Base-by-base conservation (phyloP, 2,797 vertebrate species). In the Enteromius thamalakanensis region DNA sequence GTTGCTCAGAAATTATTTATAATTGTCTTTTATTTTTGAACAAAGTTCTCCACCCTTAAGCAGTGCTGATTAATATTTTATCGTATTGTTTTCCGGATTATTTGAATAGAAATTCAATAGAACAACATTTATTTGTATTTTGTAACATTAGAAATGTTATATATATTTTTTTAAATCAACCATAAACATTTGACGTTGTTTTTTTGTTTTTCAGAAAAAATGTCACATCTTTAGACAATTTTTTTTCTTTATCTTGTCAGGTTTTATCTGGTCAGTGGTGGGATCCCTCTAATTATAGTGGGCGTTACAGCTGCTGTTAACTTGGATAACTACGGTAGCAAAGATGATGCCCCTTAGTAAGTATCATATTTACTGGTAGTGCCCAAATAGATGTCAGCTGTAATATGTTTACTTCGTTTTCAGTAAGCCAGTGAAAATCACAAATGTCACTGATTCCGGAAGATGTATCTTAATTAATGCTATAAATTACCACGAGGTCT, bases 281-380 rank as follows among this genome's bases (percentile, higher is more conserved):
- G 98, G 51, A 92, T 98, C 69, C 97, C 98, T 0, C 95, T 98
- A 87, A 93, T 98, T 89, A 96, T 97, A 87, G 98, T 97, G 81
- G 96, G 96, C 17, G 95, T 98, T 83, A 99, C 97, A 1, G 97
- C 97, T 79, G 96, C 95, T 72, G 96, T 96, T 15, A 95, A 94
- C 89, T 91, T 97, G 90, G 95, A 96, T 80, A 97, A 98, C 91
- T 99, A 99, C 0, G 98, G 98, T n/a, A 96, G 94, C 87, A 94
- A 96, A 89, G 94, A 95, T 42, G 93, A 92, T 0, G 90, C 95
- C 40, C 93, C 95, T 4, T 98, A 97, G 98, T 99, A 92, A 97
- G 97, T 97, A 83, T 19, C 47, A 17, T 4, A 40, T 53, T 42
- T 68, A 40, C 70, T 26, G 49, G 4, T 69, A 65, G 37, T 47